Evolutionary conservation across 2,797 vertebrate genomes (phyloP), one percentile per base, ranked within the genome.

Genomic region (Diceros bicornis): DNA sequence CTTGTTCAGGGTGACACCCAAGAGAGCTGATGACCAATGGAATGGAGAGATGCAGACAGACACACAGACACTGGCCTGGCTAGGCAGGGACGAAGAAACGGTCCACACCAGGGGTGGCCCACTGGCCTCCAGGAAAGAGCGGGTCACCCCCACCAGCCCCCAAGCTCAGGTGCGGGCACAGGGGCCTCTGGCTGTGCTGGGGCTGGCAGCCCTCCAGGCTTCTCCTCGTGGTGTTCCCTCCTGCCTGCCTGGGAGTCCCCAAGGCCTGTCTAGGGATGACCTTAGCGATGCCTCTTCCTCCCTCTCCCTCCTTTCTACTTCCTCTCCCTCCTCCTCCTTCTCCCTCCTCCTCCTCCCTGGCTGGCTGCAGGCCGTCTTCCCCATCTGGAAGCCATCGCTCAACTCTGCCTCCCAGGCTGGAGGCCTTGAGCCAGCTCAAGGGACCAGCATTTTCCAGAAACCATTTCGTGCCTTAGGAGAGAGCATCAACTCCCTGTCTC

Each of bases 301-400:
- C 21, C 47, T 2, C 32, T 14, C 20, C 17, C 17, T 69, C 12
- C 13, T 16, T 7, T 2, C 12, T 21, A 3, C 21, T 21, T n/a
- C 7, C 41, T 16, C 1, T 7, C 29, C 7, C 3, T 11, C 16
- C 17, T 1, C 12, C 2, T 4, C 4, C 1, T 14, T 7, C 16
- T 5, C 59, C 9, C 10, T 12, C 23, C 0, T 4, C 4, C 61
- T 27, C 10, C 61, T 18, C 3, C 64, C 32, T 34, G 32, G 55
- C 85, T 95, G 92, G 82, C 71, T 3, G 7, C 23, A 44, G 68
- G 93, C 95, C 17, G 12, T 10, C 50, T 44, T 57, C 59, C 50
- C 72, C 92, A 96, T 97, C 97, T 98, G 97, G 97, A 98, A 97
- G 25, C 71, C 88, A 97, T 96, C 78, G 27, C 88, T 66, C 90